phyloP scores from a whole-genome alignment of 2,888 invertebrate species.

The Drosophila quinaria region DNA sequence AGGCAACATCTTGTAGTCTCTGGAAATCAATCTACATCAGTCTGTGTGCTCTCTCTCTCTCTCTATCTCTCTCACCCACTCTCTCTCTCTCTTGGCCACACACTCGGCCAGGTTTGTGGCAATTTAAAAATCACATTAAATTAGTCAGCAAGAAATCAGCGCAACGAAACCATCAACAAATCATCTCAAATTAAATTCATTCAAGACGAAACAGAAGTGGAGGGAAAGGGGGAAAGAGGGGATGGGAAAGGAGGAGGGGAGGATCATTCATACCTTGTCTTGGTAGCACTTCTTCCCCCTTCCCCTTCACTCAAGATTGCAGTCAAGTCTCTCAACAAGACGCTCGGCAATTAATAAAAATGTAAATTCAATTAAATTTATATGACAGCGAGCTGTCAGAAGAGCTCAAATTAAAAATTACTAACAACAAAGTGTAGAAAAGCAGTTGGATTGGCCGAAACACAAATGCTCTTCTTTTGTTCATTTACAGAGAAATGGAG shows the following conservation, averaged over 20 bases:
- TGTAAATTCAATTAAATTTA: conserved; percentile 85
- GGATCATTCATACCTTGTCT: conserved; percentile 60
- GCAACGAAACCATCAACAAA: conserved; percentile 82
- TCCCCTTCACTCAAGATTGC: not conserved
- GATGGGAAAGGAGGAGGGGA: not conserved
- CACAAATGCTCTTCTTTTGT: not conserved
- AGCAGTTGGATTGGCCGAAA: not conserved
- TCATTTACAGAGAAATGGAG: no score
- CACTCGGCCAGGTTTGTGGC: conserved; percentile 68
- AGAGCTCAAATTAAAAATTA: conserved; percentile 84
- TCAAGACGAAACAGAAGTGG: conserved; percentile 44
- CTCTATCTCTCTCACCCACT: not conserved
- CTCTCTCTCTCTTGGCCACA: conserved; percentile 49
- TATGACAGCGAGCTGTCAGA: conserved; percentile 85
- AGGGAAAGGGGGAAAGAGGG: not conserved
- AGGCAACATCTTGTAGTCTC: conserved; percentile 19
- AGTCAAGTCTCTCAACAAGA: conserved; percentile 11
- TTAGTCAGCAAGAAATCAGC: conserved; percentile 83
- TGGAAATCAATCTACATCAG: conserved; percentile 68
- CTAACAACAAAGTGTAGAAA: conserved; percentile 67
- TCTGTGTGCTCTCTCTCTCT: conserved; percentile 1
- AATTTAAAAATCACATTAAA: conserved; percentile 82
- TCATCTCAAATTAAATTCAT: conserved; percentile 82
- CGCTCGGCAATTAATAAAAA: conserved; percentile 84
- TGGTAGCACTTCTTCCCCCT: conserved; percentile 44